Percentiles rank a stretch among this genome's conserved stretches.
These are phyloP conservation scores for Probaryconus sp. DNA, from an alignment of 1,140 invertebrate species.

Conservation along the genomic window DNA sequence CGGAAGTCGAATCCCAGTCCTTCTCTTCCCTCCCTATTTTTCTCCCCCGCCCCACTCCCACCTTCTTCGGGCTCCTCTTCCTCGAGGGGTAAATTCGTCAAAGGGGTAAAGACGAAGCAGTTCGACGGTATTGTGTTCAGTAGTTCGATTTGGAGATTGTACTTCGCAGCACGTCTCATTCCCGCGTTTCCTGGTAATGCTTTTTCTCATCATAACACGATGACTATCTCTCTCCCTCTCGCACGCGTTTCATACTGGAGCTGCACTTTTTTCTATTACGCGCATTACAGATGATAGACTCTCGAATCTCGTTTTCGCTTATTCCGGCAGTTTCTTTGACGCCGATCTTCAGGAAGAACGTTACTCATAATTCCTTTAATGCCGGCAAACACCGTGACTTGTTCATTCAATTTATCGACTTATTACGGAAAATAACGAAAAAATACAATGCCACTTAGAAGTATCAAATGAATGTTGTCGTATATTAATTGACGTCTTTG, in stretches of 20 bases:
- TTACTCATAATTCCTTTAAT: constrained; percentile 24
- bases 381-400: not conserved
- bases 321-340: constrained; percentile 25
- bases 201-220: constrained; percentile 55
- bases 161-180: constrained; percentile 51
- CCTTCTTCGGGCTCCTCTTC: constrained; percentile 15
- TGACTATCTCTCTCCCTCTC: constrained; percentile 35
- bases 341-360: constrained; percentile 13
- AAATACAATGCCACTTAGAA: too few relatives aligned
- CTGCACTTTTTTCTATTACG: constrained; percentile 49
- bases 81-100: constrained; percentile 52
- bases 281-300: constrained; percentile 46
- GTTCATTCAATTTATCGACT: not conserved
- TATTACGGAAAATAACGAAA: too few relatives aligned
- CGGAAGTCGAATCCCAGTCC: constrained; percentile 33
- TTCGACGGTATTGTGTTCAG: constrained; percentile 40
- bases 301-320: constrained; percentile 49
- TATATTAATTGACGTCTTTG: too few relatives aligned
- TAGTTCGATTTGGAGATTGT: constrained; percentile 57
- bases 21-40: constrained; percentile 9
- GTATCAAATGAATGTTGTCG: too few relatives aligned
- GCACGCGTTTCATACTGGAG: constrained; percentile 37
- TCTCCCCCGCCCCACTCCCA: not conserved
- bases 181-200: constrained; percentile 40
- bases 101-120: constrained; percentile 45